Evolutionary conservation across 1,140 invertebrate species (phyloP).

Genomic region (Micrasema longulum): DNA sequence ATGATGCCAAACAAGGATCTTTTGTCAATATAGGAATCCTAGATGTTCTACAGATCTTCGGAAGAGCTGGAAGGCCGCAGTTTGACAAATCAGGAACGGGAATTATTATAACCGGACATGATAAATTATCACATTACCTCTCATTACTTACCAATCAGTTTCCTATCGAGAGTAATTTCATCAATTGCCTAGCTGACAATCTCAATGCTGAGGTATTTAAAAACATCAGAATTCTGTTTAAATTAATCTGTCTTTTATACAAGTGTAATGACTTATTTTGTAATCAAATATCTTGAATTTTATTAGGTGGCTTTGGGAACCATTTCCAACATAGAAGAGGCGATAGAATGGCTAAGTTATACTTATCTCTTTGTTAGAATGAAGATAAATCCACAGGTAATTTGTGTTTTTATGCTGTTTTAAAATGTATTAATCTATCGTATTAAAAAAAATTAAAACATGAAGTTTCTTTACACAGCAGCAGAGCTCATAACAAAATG

Average conservation of each 20-base stretch:
- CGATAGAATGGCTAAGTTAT: constrained; percentile 97
- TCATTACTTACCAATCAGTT: constrained; percentile 95
- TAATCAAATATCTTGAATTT: not conserved
- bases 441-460: too few relatives aligned
- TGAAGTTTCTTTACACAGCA: too few relatives aligned
- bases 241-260: not conserved
- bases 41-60: constrained; percentile 99
- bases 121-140: constrained; percentile 94
- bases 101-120: constrained; percentile 94
- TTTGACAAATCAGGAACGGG: constrained; percentile 93
- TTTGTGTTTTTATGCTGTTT: not conserved
- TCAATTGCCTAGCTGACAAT: constrained; percentile 93
- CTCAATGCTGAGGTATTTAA: constrained; percentile 94
- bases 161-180: constrained; percentile 98
- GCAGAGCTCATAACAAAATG: too few relatives aligned
- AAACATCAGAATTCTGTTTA: constrained; percentile 1
- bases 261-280: too few relatives aligned
- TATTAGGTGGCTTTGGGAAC: constrained; percentile 89
- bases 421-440: too few relatives aligned
- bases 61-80: constrained; percentile 95
- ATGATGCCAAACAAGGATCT: constrained; percentile 94
- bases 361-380: constrained; percentile 97
- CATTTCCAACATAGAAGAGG: constrained; percentile 95
- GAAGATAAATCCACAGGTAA: constrained; percentile 88
- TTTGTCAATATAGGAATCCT: constrained; percentile 97